These are phyloP conservation scores for Hoplostethus atlanticus DNA, from an alignment of 2,797 vertebrate species.

Conservation along the genomic window DNA sequence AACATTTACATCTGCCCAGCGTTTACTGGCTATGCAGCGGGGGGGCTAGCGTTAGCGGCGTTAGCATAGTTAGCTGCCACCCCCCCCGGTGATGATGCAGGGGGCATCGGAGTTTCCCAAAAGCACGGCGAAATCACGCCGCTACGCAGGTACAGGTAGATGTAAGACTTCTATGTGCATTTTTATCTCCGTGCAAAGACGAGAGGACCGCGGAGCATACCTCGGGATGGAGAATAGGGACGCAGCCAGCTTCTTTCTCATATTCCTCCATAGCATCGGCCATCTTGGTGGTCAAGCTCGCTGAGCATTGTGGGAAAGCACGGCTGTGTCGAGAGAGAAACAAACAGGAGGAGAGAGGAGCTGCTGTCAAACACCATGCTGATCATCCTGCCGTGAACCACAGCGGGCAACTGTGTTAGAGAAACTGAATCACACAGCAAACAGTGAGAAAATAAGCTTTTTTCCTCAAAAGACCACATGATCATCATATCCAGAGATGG, in stretches of 20 bases:
- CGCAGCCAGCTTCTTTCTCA: constrained; percentile 95
- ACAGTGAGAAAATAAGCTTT: too few species aligned
- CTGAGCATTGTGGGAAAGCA: constrained; percentile 93
- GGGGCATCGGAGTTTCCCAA: constrained; percentile 59
- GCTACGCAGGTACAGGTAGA: fast-evolving
- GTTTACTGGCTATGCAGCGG: constrained; percentile 50
- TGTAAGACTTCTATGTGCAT: neutral
- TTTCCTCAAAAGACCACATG: neutral
- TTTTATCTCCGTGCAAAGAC: neutral
- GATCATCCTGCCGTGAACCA: too few species aligned
- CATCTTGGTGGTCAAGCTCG: constrained; percentile 94
- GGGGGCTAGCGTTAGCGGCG: constrained; percentile 63
- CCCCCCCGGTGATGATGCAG: constrained; percentile 62
- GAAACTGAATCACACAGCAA: neutral
- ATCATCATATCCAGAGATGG: neutral
- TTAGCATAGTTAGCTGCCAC: constrained; percentile 74
- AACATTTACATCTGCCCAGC: constrained; percentile 46
- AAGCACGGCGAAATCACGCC: constrained; percentile 4
- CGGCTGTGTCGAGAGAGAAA: constrained; percentile 59
- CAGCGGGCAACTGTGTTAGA: too few species aligned
- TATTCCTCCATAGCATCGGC: constrained; percentile 96
- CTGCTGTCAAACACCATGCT: constrained; percentile 39
- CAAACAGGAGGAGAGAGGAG: constrained; percentile 30
- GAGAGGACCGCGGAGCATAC: constrained; percentile 74
- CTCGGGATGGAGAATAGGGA: constrained; percentile 96